phyloP scores from a whole-genome alignment of 2,113 vertebrate genomes.

The Ictalurus punctatus region DNA sequence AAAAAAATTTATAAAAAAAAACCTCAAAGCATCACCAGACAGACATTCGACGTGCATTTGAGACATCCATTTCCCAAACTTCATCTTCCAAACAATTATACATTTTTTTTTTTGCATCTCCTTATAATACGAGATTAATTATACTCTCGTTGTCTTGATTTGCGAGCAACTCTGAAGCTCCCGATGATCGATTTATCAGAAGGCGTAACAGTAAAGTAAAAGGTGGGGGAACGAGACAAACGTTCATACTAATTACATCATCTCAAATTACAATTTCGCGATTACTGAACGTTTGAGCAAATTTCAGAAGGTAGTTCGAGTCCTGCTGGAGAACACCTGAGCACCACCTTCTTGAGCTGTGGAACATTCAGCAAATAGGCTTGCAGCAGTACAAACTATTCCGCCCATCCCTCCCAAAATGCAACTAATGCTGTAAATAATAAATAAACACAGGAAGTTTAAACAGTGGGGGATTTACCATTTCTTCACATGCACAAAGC shows the following conservation, averaged over 20 bases:
- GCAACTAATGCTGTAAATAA: too few species aligned
- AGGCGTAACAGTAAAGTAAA: neutral
- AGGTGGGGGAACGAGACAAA: constrained; percentile 6
- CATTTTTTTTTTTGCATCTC: neutral
- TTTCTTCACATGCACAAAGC: neutral
- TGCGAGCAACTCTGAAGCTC: constrained; percentile 32
- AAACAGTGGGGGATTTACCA: neutral
- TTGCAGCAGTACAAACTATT: neutral
- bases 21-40: neutral
- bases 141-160: constrained; percentile 7
- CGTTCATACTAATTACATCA: constrained; percentile 13
- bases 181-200: constrained; percentile 36
- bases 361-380: neutral
- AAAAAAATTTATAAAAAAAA: constrained; percentile 23
- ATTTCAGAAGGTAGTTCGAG: neutral
- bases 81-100: neutral
- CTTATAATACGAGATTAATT: constrained; percentile 6
- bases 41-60: neutral
- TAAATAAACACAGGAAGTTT: too few species aligned
- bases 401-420: too few species aligned
- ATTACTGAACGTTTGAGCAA: neutral
- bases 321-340: neutral
- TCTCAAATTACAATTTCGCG: neutral
- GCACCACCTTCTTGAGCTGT: neutral
- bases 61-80: neutral